Evolutionary conservation across 2,797 vertebrate genomes (phyloP).

Genomic region (Columba guinea): DNA sequence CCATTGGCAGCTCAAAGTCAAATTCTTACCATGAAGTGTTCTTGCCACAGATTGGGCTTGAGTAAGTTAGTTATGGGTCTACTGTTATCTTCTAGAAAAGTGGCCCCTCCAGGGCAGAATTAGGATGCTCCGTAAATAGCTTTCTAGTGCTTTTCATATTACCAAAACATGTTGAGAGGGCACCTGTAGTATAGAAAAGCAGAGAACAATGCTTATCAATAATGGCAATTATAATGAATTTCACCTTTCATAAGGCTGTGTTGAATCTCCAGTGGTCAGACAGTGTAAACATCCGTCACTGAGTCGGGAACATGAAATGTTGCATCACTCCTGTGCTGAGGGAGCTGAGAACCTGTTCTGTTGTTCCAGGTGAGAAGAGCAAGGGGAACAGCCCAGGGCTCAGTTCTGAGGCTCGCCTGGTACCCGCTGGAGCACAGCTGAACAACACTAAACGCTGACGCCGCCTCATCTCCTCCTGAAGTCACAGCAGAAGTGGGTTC

Average conservation of each 20-base stretch:
- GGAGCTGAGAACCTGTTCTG: not conserved
- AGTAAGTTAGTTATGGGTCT: not conserved
- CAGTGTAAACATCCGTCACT: not conserved
- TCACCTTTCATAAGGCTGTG: not conserved
- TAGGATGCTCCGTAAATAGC: not conserved
- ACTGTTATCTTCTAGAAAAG: not conserved
- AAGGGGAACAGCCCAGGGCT: not conserved
- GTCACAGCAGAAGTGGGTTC: not conserved
- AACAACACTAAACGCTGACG: not conserved
- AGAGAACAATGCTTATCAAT: not conserved
- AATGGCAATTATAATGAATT: not conserved
- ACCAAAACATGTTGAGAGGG: not conserved
- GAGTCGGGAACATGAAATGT: not conserved
- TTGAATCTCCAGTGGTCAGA: not conserved
- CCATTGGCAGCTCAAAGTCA: not conserved
- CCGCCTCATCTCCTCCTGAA: rapidly evolving
- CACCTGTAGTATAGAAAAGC: not conserved
- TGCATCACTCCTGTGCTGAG: rapidly evolving
- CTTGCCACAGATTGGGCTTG: not conserved
- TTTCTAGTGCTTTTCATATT: not conserved
- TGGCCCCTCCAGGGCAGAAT: not conserved
- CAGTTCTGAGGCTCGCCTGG: not conserved
- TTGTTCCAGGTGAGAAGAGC: slow-evolving; percentile 42
- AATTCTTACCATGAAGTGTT: not conserved
- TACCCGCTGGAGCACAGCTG: not conserved